phyloP scores from a whole-genome alignment of 2,113 vertebrate species.

The Motacilla tschutschensis region DNA sequence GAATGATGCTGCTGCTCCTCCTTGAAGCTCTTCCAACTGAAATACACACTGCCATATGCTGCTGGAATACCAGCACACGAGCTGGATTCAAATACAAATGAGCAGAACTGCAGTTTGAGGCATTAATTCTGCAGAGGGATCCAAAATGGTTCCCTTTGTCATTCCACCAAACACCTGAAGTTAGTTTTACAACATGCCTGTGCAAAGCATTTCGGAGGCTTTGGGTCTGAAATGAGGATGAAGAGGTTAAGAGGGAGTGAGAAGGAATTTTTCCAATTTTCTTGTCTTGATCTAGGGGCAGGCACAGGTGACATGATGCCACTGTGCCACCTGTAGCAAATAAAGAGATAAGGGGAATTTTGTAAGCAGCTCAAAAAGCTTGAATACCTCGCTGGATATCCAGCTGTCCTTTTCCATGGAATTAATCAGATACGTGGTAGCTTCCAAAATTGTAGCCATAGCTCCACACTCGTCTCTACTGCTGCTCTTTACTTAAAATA shows the following conservation, averaged over 20 bases:
- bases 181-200: neutral
- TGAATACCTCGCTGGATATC: neutral
- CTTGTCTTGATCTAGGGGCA: fast-evolving
- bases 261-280: neutral
- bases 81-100: conserved; percentile 5
- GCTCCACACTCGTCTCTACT: fast-evolving
- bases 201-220: neutral
- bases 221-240: neutral
- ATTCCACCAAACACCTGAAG: neutral
- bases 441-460: neutral
- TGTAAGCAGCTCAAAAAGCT: neutral
- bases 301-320: neutral
- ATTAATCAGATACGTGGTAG: neutral
- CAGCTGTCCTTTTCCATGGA: neutral
- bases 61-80: neutral
- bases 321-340: neutral
- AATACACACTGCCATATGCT: conserved; percentile 2
- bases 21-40: conserved; percentile 15
- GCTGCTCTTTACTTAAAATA: neutral
- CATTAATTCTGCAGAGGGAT: neutral
- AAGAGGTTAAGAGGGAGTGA: neutral
- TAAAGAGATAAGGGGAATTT: neutral
- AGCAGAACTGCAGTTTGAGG: neutral
- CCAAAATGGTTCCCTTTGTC: neutral
- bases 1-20: neutral